Conservation (phyloP, 2,113 vertebrate species). For the Melanerpes aurifrons region DNA sequence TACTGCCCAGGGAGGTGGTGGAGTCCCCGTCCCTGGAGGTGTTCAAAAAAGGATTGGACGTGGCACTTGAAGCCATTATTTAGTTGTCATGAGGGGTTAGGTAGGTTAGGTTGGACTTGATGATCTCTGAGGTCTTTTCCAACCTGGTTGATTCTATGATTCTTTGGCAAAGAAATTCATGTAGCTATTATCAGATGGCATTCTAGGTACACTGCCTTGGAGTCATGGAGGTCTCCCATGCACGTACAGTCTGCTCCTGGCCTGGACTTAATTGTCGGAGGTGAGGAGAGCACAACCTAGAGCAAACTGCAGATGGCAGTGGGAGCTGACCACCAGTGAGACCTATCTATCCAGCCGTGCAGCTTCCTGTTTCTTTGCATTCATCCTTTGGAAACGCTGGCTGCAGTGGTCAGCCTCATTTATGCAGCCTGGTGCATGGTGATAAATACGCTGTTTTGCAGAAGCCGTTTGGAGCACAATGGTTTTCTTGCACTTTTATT, state of each 20-base stretch:
- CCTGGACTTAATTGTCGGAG: neutral
- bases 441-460: slow-evolving; percentile 6
- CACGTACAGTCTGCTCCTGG: neutral
- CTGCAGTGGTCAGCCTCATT: slow-evolving; percentile 13
- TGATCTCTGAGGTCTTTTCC: too few relatives aligned
- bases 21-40: too few relatives aligned
- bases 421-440: neutral
- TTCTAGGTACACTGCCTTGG: neutral
- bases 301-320: neutral
- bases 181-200: neutral
- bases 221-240: neutral
- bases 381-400: neutral
- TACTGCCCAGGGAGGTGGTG: too few relatives aligned
- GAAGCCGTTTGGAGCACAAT: slow-evolving; percentile 6
- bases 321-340: neutral
- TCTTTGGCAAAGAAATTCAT: neutral
- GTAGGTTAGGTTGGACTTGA: too few relatives aligned
- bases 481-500: slow-evolving; percentile 24
- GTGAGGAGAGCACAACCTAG: neutral
- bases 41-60: too few relatives aligned
- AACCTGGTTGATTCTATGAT: neutral
- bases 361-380: neutral
- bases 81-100: too few relatives aligned
- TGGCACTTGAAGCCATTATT: too few relatives aligned
- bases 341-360: neutral